A percentile compares a stretch with the other conserved stretches of the same genome.
phyloP scores from a whole-genome alignment of 2,888 invertebrate species.

The Cephus rjabovi region DNA sequence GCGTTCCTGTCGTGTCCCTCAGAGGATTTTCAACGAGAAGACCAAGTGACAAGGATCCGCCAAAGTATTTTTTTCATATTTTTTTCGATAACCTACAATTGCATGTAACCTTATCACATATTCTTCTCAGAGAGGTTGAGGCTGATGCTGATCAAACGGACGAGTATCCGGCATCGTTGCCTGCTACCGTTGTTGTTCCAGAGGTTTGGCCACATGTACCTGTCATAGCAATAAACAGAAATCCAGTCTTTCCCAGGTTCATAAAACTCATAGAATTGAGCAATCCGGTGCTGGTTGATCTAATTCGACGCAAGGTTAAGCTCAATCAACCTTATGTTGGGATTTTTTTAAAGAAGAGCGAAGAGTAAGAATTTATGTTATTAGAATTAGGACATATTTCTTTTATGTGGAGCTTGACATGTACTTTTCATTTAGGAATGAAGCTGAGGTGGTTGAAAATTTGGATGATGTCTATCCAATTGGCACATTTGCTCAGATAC shows the following conservation, averaged over 20 bases:
- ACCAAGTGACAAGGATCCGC: conserved; percentile 42
- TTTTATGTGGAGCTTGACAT: no score
- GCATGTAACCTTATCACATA: no score
- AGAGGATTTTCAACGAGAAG: conserved; percentile 47
- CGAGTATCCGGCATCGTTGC: conserved; percentile 69
- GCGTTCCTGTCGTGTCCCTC: conserved; percentile 31
- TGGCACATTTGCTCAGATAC: conserved; percentile 98
- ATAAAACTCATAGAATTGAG: conserved; percentile 97
- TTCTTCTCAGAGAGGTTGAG: conserved; percentile 13
- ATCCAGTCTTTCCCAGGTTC: conserved; percentile 98
- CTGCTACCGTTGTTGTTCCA: conserved; percentile 93
- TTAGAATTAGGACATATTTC: not conserved
- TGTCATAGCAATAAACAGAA: conserved; percentile 91
- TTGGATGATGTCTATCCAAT: conserved; percentile 88
- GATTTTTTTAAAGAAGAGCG: conserved; percentile 93
- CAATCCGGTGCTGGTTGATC: conserved; percentile 87
- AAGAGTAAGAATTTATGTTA: conserved; percentile 72
- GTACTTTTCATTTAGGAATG: conserved; percentile 70
- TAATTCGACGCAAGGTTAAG: conserved; percentile 93
- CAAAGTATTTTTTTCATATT: conserved; percentile 32
- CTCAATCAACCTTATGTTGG: conserved; percentile 98
- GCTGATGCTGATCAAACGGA: conserved; percentile 45
- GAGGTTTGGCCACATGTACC: conserved; percentile 98
- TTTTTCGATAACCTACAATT: no score
- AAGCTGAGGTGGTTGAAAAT: conserved; percentile 85